A percentile compares a stretch with the other conserved stretches of the same genome.
Conservation (phyloP, 2,888 invertebrate species). For the Chaetogeoica ovagalla region DNA sequence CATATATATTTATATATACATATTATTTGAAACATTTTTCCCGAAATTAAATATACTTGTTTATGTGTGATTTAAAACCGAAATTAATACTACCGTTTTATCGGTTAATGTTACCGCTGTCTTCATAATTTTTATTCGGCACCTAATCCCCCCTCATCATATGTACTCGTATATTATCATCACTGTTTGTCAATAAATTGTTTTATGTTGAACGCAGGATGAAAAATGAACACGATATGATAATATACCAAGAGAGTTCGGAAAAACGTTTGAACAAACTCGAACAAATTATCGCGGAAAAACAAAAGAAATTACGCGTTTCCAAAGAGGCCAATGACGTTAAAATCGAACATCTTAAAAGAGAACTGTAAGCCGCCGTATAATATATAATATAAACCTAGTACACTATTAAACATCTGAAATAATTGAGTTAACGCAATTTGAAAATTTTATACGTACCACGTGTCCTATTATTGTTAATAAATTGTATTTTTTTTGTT, state of each 20-base stretch:
- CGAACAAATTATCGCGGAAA: neutral
- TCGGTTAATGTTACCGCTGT: too few species aligned
- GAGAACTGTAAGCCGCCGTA: neutral
- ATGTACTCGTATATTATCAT: too few species aligned
- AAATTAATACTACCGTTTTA: too few species aligned
- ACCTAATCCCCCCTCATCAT: too few species aligned
- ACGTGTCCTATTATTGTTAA: too few species aligned
- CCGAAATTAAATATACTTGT: too few species aligned
- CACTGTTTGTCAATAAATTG: neutral
- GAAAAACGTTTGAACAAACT: neutral
- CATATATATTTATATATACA: too few species aligned
- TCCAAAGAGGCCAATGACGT: neutral
- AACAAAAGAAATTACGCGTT: neutral
- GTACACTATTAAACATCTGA: too few species aligned
- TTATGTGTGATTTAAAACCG: too few species aligned
- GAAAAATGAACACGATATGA: constrained; percentile 1
- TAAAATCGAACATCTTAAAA: neutral
- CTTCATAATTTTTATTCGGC: neutral
- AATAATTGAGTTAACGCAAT: too few species aligned
- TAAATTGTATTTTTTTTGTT: neutral
- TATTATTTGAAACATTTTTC: too few species aligned
- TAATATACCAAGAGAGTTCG: neutral
- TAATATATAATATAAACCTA: too few species aligned
- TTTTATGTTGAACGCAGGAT: neutral
- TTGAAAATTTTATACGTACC: neutral